Evolutionary conservation across 2,797 vertebrate genomes (phyloP), one percentile per base, ranked within the genome.

Genomic region (Parotocinclus haroldoi): DNA sequence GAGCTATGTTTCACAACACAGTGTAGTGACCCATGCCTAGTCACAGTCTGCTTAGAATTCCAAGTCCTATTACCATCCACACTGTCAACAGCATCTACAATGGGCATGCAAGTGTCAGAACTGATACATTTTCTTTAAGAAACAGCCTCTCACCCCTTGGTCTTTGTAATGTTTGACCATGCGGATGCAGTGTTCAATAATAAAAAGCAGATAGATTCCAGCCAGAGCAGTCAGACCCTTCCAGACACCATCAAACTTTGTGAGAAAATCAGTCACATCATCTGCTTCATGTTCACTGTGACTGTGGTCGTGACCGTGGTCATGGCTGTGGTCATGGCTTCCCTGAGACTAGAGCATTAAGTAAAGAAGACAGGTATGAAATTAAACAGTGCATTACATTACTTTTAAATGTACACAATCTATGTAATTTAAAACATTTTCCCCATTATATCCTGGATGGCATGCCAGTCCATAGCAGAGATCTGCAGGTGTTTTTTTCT

Each of bases 111-210:
- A 27, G 27, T 27, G 27, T 27, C 27, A 27, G 27, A 27, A 27
- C 27, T 27, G 27, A 27, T 27, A 2, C 2, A 27, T 11, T 7
- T 54, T 3, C 39, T 9, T 18, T 37, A 18, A 36, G 18, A 39
- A 38, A 38, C 16, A 6, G 36, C 19, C 37, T 42, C 86, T 84
- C 76, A 97, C 97, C 91, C 79, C 83, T 72, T 91, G 91, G 66
- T 93, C 94, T 76, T 87, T 96, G 85, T 94, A 96, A 81, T 97
- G 94, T 77, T 98, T 95, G 83, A 95, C 95, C 93, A 99, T 98
- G 74, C 94, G 89, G 40, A 99, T 90, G 62, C 96, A 97, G 71
- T 99, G 96, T 56, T 99, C 97, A 1, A 99, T 94, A 86, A 99
- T 97, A 84, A 98, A 99, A 51, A 99, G 90, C 44, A 99, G 86